Base-by-base conservation (phyloP, 2,797 vertebrate species). In the Chloroceryle inda region DNA sequence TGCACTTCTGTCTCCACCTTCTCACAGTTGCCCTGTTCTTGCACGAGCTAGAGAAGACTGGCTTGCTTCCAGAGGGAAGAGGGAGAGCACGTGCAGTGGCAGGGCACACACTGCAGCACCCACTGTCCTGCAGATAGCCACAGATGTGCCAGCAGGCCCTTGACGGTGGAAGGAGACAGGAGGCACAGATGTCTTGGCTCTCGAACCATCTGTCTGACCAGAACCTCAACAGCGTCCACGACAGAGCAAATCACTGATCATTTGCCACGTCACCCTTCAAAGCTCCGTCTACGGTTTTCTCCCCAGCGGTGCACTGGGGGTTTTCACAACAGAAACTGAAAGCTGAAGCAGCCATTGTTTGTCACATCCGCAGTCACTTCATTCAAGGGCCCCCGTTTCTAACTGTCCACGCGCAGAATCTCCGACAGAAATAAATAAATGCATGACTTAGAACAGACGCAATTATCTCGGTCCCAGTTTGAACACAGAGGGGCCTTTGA, bases 401-500 rank as follows among this genome's bases (percentile, higher is more conserved):
- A 80, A 72, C 20, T 31, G 55, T 78, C 68, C 67, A 69, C 11
- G 75, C 0, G 33, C 2, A 74, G 31, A 78, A 75, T 68, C 40
- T 77, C 58, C 29, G 42, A 42, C 21, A 80, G 56, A 73, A 95
- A 50, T 64, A 94, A 89, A 47, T 88, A 92, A 92, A 89, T 17
- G 63, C 40, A 20, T 58, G 35, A 69, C 52, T 90, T 86, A 24
- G 45, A 92, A 89, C 21, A 88, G 76, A 95, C 47, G 31, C 69
- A 92, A 76, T 94, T 90, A 92, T 93, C 59, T 73, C 61, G 47
- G 40, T 74, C 87, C 81, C 78, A 67, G 77, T 85, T 61, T 85
- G 90, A 94, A 76, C 59, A 92, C 26, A 64, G 92, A 87, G 40
- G 19, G 87, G 56, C 17, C 81, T 94, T 96, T 94, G 76, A 95